phyloP scores from a whole-genome alignment of 2,113 vertebrate species.

The Fregetta grallaria region DNA sequence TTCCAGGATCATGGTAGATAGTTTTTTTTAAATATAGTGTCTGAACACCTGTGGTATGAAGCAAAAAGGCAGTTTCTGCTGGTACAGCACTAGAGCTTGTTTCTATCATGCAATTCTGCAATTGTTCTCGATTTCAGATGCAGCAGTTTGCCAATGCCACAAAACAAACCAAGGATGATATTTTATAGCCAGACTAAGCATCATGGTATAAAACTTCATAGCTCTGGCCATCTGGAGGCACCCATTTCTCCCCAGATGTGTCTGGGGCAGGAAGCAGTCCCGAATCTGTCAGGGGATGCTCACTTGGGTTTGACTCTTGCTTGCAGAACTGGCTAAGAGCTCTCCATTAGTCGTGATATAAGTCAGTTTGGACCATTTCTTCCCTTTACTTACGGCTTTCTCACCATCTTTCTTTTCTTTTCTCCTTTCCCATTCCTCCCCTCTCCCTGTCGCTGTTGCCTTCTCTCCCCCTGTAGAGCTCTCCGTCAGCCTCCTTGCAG shows the following conservation, averaged over 20 bases:
- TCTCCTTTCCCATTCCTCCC: not conserved
- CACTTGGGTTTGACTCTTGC: not conserved
- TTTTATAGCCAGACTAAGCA: not conserved
- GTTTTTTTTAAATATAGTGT: not conserved
- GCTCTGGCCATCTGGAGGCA: not conserved
- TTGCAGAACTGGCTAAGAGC: not conserved
- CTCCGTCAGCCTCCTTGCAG: slow-evolving; percentile 88
- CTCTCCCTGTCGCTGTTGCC: slow-evolving; percentile 40
- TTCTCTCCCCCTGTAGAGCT: slow-evolving; percentile 79
- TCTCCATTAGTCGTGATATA: not conserved
- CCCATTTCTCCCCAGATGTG: not conserved
- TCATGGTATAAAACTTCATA: not conserved
- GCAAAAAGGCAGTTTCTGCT: not conserved
- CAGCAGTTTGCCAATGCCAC: not conserved
- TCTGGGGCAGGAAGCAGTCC: not conserved
- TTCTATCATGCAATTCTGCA: not conserved
- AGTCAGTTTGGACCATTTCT: not conserved
- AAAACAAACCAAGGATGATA: not conserved
- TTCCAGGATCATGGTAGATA: not conserved
- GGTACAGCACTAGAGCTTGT: not conserved
- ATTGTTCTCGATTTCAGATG: not conserved
- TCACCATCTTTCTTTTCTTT: slow-evolving; percentile 64
- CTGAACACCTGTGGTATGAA: not conserved
- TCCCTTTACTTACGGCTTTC: slow-evolving; percentile 17
- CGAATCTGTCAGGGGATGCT: accelerated